These are phyloP conservation scores for Oscheius sp. DNA, from an alignment of 2,888 invertebrate genomes.

Conservation along the genomic window DNA sequence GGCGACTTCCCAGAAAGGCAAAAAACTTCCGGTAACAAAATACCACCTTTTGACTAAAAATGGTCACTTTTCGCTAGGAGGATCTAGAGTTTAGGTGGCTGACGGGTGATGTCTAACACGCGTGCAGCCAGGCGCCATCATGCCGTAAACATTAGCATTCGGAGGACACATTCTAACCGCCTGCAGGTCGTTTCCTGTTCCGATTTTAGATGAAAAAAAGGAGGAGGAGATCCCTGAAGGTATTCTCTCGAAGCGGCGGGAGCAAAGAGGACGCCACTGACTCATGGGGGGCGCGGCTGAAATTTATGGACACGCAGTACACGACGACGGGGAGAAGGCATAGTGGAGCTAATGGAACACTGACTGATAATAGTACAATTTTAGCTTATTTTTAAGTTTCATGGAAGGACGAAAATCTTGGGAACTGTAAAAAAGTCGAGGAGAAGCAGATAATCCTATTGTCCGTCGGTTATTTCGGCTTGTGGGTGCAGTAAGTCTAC, in stretches of 20 bases:
- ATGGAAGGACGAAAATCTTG: too few species aligned
- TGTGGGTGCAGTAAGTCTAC: too few species aligned
- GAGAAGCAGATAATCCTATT: too few species aligned
- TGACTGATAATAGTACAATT: too few species aligned
- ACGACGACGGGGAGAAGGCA: neutral
- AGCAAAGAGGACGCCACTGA: constrained; percentile 29
- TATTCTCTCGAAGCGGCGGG: constrained; percentile 1
- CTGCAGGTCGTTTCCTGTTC: neutral
- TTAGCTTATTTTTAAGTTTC: too few species aligned
- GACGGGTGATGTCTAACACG: neutral
- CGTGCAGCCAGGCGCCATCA: neutral
- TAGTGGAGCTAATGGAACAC: too few species aligned
- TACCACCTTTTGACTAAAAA: too few species aligned
- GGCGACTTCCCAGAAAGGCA: too few species aligned
- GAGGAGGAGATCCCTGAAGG: neutral
- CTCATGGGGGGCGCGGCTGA: constrained; percentile 36
- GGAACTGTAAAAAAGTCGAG: too few species aligned
- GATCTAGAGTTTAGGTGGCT: neutral
- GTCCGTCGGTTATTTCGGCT: too few species aligned
- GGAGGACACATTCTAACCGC: neutral
- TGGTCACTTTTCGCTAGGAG: too few species aligned
- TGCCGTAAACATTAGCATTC: constrained; percentile 20
- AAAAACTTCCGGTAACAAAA: too few species aligned
- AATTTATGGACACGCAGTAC: constrained; percentile 34
- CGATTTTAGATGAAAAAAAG: neutral